A percentile compares a stretch with the other conserved stretches of the same genome.
These are phyloP conservation scores for Cyrtodaria siliqua DNA, from an alignment of 2,888 invertebrate species.

Conservation along the genomic window DNA sequence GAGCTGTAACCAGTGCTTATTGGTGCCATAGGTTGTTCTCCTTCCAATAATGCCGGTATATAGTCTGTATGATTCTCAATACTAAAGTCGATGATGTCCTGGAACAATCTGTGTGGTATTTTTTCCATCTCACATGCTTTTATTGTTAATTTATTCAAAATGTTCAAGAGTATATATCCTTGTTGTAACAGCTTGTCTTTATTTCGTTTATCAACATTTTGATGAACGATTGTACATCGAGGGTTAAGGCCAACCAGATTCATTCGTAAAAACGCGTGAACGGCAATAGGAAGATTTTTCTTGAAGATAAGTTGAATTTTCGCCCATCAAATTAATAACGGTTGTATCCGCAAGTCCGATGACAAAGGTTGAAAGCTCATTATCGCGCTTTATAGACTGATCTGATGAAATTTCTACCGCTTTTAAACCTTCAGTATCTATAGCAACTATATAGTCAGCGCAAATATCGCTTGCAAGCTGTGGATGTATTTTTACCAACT, in stretches of 20 bases:
- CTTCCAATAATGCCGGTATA: slow-evolving; percentile 35
- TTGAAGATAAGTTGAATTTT: slow-evolving; percentile 30
- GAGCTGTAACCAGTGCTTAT: slow-evolving; percentile 20
- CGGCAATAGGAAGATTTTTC: slow-evolving; percentile 38
- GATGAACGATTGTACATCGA: slow-evolving; percentile 39
- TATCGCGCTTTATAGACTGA: slow-evolving; percentile 21
- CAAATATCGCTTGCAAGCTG: background rate
- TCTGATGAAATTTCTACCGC: slow-evolving; percentile 23
- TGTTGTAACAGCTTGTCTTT: slow-evolving; percentile 13
- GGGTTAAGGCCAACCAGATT: slow-evolving; percentile 14
- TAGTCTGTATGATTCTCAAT: slow-evolving; percentile 20
- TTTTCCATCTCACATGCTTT: slow-evolving; percentile 29
- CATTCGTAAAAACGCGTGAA: slow-evolving; percentile 39
- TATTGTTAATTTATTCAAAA: slow-evolving; percentile 28
- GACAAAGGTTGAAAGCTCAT: slow-evolving; percentile 40
- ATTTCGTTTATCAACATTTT: slow-evolving; percentile 35
- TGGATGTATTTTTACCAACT: slow-evolving; percentile 7
- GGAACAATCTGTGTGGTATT: slow-evolving; percentile 14
- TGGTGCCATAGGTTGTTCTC: slow-evolving; percentile 48
- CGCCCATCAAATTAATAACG: slow-evolving; percentile 34
- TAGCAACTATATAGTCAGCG: slow-evolving; percentile 15
- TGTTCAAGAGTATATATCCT: slow-evolving; percentile 15
- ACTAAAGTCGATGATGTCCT: slow-evolving; percentile 40
- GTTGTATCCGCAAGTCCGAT: slow-evolving; percentile 37
- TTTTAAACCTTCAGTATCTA: slow-evolving; percentile 43